Base-by-base conservation (phyloP, 1,140 invertebrate species). In the Trichonephila clavipes region DNA sequence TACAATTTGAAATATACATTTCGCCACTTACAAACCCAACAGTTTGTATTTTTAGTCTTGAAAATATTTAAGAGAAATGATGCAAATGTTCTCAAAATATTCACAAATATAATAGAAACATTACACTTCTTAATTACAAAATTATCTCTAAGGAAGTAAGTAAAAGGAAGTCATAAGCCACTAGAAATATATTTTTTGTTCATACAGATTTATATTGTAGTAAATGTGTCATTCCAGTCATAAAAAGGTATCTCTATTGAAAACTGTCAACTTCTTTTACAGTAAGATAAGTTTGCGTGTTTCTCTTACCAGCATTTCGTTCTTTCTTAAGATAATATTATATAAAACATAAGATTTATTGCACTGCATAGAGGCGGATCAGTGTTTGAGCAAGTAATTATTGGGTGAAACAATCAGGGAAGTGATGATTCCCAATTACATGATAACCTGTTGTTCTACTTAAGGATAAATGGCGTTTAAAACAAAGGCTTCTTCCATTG, bases 361-460 rank as follows among this genome's bases (percentile, higher is more conserved):
- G 18, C 12, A 40, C 10, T 77, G 28, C 28, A 40, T 77, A 40
- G 72, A 77, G 21, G 12, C 16, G 19, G 82, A 58, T 83, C 44
- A 58, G 10, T 83, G 82, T 83, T 21, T 83, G 44, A 83, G 19
- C 18, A 51, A 44, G 51, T n/a, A 58, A 83, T 83, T 83, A 83
- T 59, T 59, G 58, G 44, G 44, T 83, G 82, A 83, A 83, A 83
- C 82, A 83, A 83, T 83, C 82, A 83, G 40, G 82, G n/a, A n/a
- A 83, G 51, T 77, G 72, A 77, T 58, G 51, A 59, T 59, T 44
- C 5, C 82, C 82, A 83, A 83, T 83, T 83, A 83, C 58, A 6
- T 28, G 82, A 83, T 83, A 83, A 83, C 82, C 82, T 19, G 51
- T 83, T 83, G 82, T 83, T 83, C 82, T 21, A 83, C 40, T 83